phyloP scores from a whole-genome alignment of 2,888 invertebrate species.

The Aporophyla lueneburgensis region DNA sequence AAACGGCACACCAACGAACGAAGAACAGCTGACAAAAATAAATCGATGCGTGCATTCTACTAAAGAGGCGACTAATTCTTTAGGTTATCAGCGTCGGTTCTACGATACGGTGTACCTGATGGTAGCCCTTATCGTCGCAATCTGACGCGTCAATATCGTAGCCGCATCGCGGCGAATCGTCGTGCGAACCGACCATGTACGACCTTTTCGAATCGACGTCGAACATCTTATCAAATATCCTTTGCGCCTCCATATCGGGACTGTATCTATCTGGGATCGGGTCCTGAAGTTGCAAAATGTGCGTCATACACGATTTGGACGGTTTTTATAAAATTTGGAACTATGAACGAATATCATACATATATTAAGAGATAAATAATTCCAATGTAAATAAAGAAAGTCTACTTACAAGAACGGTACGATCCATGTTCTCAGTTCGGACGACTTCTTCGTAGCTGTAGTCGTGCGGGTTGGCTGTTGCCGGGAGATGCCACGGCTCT shows the following conservation, averaged over 20 bases:
- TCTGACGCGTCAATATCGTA: conserved; percentile 89
- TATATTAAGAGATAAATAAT: conserved; percentile 54
- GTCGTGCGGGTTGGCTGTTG: conserved; percentile 81
- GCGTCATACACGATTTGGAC: conserved; percentile 76
- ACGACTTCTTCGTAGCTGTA: conserved; percentile 87
- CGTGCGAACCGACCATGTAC: conserved; percentile 85
- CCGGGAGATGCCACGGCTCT: conserved; percentile 84
- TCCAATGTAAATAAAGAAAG: conserved; percentile 19
- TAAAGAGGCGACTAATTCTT: conserved; percentile 84
- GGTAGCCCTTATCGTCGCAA: conserved; percentile 88
- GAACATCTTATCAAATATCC: conserved; percentile 91
- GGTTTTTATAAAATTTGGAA: conserved; percentile 61
- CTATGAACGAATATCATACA: conserved; percentile 63
- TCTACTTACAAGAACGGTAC: conserved; percentile 87
- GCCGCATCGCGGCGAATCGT: conserved; percentile 88
- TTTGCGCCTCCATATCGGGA: conserved; percentile 90
- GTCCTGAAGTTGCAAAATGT: conserved; percentile 89
- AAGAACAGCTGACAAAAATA: conserved; percentile 85
- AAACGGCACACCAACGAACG: conserved; percentile 77
- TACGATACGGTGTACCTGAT: conserved; percentile 88
- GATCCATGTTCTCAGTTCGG: conserved; percentile 83
- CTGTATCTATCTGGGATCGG: conserved; percentile 90
- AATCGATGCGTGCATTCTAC: conserved; percentile 89
- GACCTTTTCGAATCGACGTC: conserved; percentile 89
- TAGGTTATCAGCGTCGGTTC: conserved; percentile 83